A percentile compares a stretch with the other conserved stretches of the same genome.
Conservation (phyloP, 2,888 invertebrate species). For the Phortica okadai region DNA sequence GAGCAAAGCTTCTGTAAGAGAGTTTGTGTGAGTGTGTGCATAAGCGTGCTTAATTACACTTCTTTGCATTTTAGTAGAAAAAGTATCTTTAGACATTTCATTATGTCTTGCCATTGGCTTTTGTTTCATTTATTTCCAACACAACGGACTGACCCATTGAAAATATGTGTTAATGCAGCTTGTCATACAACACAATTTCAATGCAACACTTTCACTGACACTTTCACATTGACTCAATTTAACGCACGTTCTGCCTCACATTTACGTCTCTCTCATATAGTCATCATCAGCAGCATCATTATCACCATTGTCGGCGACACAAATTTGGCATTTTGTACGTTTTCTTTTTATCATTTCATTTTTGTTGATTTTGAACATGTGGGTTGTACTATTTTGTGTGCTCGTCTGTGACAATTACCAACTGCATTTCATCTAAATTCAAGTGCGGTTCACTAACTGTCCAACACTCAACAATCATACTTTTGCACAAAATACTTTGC, state of each 20-base stretch:
- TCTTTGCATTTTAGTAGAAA: neutral
- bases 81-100: neutral
- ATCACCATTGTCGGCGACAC: neutral
- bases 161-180: neutral
- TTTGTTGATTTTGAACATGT: neutral
- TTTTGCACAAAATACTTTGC: neutral
- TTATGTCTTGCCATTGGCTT: neutral
- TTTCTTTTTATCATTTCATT: neutral
- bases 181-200: neutral
- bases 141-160: slow-evolving; percentile 17
- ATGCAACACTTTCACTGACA: neutral
- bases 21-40: neutral
- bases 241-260: neutral
- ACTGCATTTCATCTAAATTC: slow-evolving; percentile 30
- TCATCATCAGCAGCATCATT: neutral
- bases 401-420: slow-evolving; percentile 17
- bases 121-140: neutral
- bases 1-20: neutral
- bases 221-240: slow-evolving; percentile 10
- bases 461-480: neutral
- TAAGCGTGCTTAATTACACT: slow-evolving; percentile 20
- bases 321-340: neutral
- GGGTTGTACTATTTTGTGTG: neutral
- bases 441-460: slow-evolving; percentile 7
- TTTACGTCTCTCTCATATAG: neutral